These are phyloP conservation scores for Cyanoliseus patagonus DNA, from an alignment of 2,113 vertebrate species.

Conservation along the genomic window DNA sequence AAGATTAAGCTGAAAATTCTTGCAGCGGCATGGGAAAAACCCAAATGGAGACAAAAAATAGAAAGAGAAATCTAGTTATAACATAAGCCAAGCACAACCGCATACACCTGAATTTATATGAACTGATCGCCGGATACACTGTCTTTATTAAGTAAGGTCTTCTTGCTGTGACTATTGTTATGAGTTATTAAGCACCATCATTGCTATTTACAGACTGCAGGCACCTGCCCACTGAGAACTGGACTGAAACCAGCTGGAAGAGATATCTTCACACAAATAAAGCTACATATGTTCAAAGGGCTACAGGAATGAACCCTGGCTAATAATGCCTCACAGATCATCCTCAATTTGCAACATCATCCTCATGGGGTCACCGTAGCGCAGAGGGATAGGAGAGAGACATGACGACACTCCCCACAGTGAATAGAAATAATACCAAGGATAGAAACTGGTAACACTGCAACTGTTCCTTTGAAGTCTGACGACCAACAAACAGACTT, in stretches of 20 bases:
- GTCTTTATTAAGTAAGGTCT: background rate
- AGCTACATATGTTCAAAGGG: background rate
- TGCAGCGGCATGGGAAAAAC: background rate
- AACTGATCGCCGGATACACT: background rate
- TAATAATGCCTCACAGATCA: background rate
- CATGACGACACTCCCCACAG: background rate
- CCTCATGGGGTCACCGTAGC: rapidly evolving
- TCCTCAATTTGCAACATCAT: background rate
- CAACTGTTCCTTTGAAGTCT: background rate
- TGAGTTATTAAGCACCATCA: background rate
- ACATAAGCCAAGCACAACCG: background rate
- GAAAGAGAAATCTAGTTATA: background rate
- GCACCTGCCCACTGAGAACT: background rate
- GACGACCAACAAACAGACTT: background rate
- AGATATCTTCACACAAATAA: background rate
- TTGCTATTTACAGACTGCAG: background rate
- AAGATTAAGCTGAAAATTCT: background rate
- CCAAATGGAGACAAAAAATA: background rate
- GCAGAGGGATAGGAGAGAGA: background rate
- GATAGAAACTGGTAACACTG: background rate
- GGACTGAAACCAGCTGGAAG: background rate
- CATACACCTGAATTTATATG: background rate
- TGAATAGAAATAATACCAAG: background rate
- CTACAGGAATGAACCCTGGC: background rate
- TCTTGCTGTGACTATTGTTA: background rate